Base-by-base conservation (phyloP, 2,797 vertebrate genomes). In the Parauchenoglanis ngamensis region DNA sequence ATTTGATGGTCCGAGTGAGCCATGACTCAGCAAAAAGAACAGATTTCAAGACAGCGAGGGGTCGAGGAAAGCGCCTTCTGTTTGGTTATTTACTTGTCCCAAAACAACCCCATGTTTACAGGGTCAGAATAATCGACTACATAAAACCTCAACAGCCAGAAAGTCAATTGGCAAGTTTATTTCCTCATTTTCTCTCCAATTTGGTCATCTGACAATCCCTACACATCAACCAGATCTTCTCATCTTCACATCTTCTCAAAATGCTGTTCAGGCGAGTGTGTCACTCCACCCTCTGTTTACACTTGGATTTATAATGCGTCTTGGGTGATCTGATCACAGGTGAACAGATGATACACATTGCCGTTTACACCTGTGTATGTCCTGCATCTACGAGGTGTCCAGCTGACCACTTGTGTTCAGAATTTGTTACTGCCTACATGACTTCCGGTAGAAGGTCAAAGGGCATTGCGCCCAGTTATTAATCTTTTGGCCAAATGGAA, bases 21-120 rank as follows among this genome's bases (percentile, higher is more conserved):
- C 89, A 83, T 87, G 56, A 94, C 83, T 93, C 91, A 93, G 92
- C 92, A 90, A 78, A 91, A 89, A 28, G 68, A 91, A 89, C 85
- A 90, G 88, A 84, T 91, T 89, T 92, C 83, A 86, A 86, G 90
- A 91, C 91, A 86, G 90, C 7, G 21, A 90, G 65, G 88, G 75
- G 67, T 61, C 80, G 23, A 84, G 61, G 67, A 1, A 19, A 84
- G 44, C 65, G 85, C 85, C 89, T 87, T 88, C 76, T 57, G 85
- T 84, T 72, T 59, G 40, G 46, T 87, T 88, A 87, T 84, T 63
- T 72, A 54, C 73, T 84, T 70, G 52, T 86, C 83, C 82, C 54
- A n/a, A 68, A 84, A 87, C 78, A 77, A 88, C 67, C 70, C 85
- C n/a, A 10, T 72, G 76, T 78, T 79, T 78, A 86, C 87, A 56